Evolutionary conservation across 2,113 vertebrate genomes (phyloP), one percentile per base, ranked within the genome.

Genomic region (Xiphophorus hellerii): DNA sequence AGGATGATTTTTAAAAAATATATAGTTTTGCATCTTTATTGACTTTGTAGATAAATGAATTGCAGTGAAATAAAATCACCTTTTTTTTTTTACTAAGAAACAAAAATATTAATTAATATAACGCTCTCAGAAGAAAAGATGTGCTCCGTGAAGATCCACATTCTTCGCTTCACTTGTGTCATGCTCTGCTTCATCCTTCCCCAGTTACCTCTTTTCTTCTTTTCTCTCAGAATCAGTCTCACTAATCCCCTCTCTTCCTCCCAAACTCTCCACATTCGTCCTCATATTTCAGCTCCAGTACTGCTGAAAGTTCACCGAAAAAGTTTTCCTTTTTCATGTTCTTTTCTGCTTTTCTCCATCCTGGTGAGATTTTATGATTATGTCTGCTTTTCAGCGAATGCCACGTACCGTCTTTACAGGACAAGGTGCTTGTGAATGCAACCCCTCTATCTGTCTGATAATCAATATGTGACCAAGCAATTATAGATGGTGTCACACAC

Each of bases 231-330:
- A 66, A 70, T 86, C 76, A 84, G 63, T 83, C 77, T 29, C 62
- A 73, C 63, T 84, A 81, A 88, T 85, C 81, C 89, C 74, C 74
- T 67, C 17, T 48, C 44, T 48, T 20, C 17, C 14, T 20, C 17
- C 44, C 14, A 71, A 76, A 44, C 65, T 80, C 78, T 74, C 33
- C 14, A 37, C 74, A 78, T 69, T 70, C 17, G 15, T 28, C 62
- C 80, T 73, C 62, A 25, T 78, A 48, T 85, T 81, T 76, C 80
- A 72, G 71, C 82, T 92, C 68, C 77, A 77, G 87, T 83, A 85
- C 79, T 78, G 63, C 66, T 67, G 66, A n/a, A 85, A 83, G 72
- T 87, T 85, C 70, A 74, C 14, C 73, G 74, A 73, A 30, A 81
- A 65, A 74, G 72, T 78, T 37, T 37, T 84, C 67, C 74, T 71